These are phyloP conservation scores for Carlito syrichta DNA, from an alignment of 2,113 vertebrate genomes.

Conservation along the genomic window DNA sequence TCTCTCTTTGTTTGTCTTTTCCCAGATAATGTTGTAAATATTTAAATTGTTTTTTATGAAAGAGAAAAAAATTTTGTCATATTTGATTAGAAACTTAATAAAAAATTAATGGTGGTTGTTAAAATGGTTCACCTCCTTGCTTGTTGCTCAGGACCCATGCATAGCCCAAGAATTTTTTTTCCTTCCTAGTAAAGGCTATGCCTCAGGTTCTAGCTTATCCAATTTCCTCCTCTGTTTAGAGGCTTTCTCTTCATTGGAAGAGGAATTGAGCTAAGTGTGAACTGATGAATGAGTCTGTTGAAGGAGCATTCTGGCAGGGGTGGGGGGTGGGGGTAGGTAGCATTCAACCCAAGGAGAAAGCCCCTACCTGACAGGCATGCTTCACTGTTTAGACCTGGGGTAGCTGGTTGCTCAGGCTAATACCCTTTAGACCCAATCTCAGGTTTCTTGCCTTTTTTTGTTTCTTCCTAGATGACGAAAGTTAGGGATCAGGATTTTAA, in stretches of 20 bases:
- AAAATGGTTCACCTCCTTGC: not conserved
- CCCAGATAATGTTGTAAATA: not conserved
- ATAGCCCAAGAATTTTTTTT: not conserved
- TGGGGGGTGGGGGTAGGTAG: no score
- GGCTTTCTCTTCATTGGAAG: not conserved
- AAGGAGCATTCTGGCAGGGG: not conserved
- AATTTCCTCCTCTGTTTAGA: not conserved
- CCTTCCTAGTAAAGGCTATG: not conserved
- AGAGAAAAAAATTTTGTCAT: conserved; percentile 38
- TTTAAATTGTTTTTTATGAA: conserved; percentile 43
- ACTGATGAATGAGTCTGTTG: not conserved
- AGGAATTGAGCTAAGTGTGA: conserved; percentile 1
- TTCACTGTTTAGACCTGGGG: not conserved
- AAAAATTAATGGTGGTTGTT: conserved; percentile 28
- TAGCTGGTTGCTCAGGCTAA: not conserved
- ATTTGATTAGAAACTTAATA: conserved; percentile 54
- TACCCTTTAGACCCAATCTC: not conserved
- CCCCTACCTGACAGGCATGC: not conserved
- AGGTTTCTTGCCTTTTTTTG: not conserved
- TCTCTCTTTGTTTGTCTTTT: conserved; percentile 24
- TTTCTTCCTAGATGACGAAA: not conserved
- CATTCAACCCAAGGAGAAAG: not conserved
- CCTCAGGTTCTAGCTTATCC: not conserved
- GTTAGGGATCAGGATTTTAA: not conserved
- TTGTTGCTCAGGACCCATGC: not conserved